These are phyloP conservation scores for Taeniopygia guttata DNA, from an alignment of 2,797 vertebrate species.

Conservation along the genomic window DNA sequence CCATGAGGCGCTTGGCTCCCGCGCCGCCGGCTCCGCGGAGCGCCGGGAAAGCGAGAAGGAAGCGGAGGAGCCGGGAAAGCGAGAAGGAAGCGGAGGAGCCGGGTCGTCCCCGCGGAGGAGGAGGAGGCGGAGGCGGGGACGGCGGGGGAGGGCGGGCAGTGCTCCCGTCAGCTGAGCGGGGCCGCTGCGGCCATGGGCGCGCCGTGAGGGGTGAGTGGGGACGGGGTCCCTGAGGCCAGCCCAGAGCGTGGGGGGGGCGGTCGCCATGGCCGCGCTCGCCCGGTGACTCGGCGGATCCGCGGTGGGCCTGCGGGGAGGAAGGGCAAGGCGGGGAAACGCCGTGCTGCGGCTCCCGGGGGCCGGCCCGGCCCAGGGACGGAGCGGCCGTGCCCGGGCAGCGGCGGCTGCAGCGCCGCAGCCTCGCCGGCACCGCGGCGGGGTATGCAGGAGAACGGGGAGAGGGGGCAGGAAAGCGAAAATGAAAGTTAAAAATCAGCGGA, in stretches of 20 bases:
- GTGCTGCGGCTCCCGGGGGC: neutral
- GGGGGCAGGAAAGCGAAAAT: neutral
- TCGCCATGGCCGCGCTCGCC: neutral
- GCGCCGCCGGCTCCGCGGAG: fast-evolving
- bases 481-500: constrained; percentile 6
- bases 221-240: neutral
- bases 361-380: neutral
- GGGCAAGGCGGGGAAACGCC: neutral
- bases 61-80: fast-evolving
- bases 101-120: neutral
- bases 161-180: constrained; percentile 15
- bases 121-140: neutral
- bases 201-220: neutral
- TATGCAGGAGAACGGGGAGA: neutral
- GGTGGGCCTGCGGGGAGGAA: neutral
- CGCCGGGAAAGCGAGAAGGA: fast-evolving
- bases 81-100: neutral
- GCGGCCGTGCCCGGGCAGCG: neutral
- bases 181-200: neutral
- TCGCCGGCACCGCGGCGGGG: neutral
- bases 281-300: neutral
- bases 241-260: neutral
- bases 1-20: fast-evolving
- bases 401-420: neutral
- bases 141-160: neutral